These are phyloP conservation scores for Tiphia femorata DNA, from an alignment of 2,888 invertebrate genomes.

Conservation along the genomic window DNA sequence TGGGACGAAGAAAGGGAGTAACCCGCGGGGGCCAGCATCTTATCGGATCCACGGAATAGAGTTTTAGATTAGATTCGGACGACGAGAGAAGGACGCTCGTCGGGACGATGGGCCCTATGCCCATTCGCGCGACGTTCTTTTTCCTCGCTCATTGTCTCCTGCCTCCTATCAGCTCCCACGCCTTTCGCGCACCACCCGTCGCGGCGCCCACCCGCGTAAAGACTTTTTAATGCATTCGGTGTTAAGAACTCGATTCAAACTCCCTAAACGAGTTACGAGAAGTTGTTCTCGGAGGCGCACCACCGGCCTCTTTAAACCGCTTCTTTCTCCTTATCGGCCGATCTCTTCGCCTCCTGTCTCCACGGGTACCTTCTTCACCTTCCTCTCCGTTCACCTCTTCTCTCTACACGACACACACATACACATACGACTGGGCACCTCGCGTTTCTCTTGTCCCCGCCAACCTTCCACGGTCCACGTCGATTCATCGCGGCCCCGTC, in stretches of 20 bases:
- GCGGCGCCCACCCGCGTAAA: constrained; percentile 34
- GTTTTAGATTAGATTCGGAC: constrained; percentile 57
- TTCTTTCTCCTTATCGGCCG: constrained; percentile 41
- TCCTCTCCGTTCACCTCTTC: not conserved
- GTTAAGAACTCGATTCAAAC: constrained; percentile 53
- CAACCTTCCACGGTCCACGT: not conserved
- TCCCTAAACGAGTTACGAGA: constrained; percentile 56
- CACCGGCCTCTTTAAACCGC: constrained; percentile 20
- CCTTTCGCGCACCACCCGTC: too few relatives aligned
- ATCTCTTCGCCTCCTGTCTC: constrained; percentile 39
- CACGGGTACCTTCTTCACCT: constrained; percentile 14
- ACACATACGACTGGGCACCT: too few relatives aligned
- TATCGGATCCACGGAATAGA: constrained; percentile 58
- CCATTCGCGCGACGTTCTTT: too few relatives aligned
- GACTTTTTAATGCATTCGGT: constrained; percentile 56
- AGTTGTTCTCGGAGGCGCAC: constrained; percentile 37
- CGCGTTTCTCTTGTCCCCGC: too few relatives aligned
- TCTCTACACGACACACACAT: too few relatives aligned
- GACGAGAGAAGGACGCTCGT: too few relatives aligned
- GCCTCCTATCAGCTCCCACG: too few relatives aligned
- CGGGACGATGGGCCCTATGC: too few relatives aligned
- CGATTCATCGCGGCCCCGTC: not conserved
- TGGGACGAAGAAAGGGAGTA: too few relatives aligned
- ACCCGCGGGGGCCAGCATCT: constrained; percentile 10
- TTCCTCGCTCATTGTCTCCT: too few relatives aligned